Evolutionary conservation across 2,888 invertebrate species (phyloP), one percentile per base, ranked within the genome.

Genomic region (Carterocephalus palaemon): DNA sequence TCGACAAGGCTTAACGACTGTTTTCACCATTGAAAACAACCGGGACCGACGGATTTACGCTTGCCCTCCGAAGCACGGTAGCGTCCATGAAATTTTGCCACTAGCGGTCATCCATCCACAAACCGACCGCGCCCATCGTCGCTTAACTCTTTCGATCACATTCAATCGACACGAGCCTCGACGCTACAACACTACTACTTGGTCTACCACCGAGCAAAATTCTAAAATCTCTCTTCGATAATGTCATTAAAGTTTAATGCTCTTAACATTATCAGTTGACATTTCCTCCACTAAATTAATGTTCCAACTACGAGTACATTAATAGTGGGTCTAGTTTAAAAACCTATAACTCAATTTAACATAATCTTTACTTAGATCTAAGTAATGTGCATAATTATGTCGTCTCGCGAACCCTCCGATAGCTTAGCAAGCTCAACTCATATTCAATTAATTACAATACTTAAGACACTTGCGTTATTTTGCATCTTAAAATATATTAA

Each of bases 311-410:
- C 16, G 4, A 43, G 22, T 16, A 16, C 36, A 36, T 43, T 43
- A 43, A 36, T 43, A 43, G 43, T 43, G 12, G 43, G n/a, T n/a
- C 29, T 22, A 43, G 28, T 43, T 43, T 43, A 43, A 43, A 36
- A 36, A 28, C 6, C 43, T 29, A 43, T 43, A 36, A 43, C 43
- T 43, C 43, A 43, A 36, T 36, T 36, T 23, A 43, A 43, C 43
- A 29, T 43, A 43, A 43, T 43, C 36, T 43, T 43, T 28, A 28
- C 43, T 29, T 36, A 36, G 43, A 43, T 43, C 36, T 43, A 37
- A 29, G 16, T 31, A 37, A 43, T 43, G 29, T 43, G 31, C 29
- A 37, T 43, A 43, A 37, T 45, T 45, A 45, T 37, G 29, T 31
- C 36, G 43, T 45, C 43, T 28, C 9, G 29, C 36, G 29, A 29